Base-by-base conservation (phyloP, 2,113 vertebrate genomes). In the Scatophagus argus region DNA sequence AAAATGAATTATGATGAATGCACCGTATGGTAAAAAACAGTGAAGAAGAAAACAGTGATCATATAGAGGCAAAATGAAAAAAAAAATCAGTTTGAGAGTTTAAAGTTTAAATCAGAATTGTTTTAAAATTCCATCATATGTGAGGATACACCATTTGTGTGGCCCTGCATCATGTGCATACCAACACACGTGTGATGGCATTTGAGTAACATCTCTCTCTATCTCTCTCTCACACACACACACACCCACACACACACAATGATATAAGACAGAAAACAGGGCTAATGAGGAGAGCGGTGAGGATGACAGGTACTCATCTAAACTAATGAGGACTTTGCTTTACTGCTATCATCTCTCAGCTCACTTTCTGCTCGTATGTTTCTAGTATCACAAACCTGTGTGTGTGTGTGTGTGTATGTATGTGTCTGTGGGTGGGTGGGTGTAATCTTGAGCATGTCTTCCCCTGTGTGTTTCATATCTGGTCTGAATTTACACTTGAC, bases 401-500 rank as follows among this genome's bases (percentile, higher is more conserved):
- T 79, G 54, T 60, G 60, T 79, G 52, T 74, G 38, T 73, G 38
- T 56, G 58, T 29, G 70, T 64, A 77, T 71, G 64, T 55, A 34
- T 73, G 38, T 56, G 58, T 29, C 67, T 64, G 79, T 71, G 64
- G 51, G 77, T 75, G 75, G 54, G 74, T 77, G 60, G 5, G 72
- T 75, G 79, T 84, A 62, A 84, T 90, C 84, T 74, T 69, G 31
- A 72, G 75, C 75, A 54, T 38, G 87, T 84, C 84, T 83, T 85
- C 65, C 68, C 66, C 72, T 23, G 81, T 86, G 87, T 77, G 85
- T 77, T 77, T 88, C 84, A 89, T 95, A 95, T 96, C 95, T 96
- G 96, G 93, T 95, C 95, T 95, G 95, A 95, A 96, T 98, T 97
- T 97, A 95, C 96, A 95, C 95, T 95, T 87, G 93, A 95, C 97